A percentile compares a stretch with the other conserved stretches of the same genome.
These are phyloP conservation scores for Malurus elegans DNA, from an alignment of 2,113 vertebrate species.

Conservation along the genomic window DNA sequence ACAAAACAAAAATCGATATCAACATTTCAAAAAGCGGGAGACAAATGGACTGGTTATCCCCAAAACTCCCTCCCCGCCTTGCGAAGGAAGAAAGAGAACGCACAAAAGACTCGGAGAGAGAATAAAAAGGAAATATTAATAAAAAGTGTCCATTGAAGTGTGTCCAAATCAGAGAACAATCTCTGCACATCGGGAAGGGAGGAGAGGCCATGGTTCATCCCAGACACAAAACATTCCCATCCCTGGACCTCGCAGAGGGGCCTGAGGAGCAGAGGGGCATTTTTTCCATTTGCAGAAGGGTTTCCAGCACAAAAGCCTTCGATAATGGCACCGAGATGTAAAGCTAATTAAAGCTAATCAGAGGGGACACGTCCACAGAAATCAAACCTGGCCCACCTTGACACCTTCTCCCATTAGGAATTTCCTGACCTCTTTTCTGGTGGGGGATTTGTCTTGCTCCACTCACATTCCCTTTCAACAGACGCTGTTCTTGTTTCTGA, in stretches of 20 bases:
- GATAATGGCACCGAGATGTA: background rate
- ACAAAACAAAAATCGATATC: background rate
- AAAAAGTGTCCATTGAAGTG: background rate
- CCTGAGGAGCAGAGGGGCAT: background rate
- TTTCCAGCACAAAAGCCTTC: constrained; percentile 24
- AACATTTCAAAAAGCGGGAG: background rate
- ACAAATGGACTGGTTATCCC: background rate
- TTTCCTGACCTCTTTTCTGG: background rate
- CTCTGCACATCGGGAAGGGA: background rate
- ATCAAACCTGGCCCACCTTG: background rate
- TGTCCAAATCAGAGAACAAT: constrained; percentile 3
- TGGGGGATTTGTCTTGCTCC: background rate
- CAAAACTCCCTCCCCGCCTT: background rate
- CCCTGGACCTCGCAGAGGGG: background rate
- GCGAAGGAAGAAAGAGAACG: background rate
- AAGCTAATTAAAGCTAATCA: constrained; percentile 13
- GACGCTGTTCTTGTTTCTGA: background rate
- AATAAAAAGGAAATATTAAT: background rate
- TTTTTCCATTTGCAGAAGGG: background rate
- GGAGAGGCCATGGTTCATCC: background rate
- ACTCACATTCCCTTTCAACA: background rate
- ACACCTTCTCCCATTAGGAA: background rate
- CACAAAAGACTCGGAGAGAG: background rate
- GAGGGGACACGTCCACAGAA: background rate
- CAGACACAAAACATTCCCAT: background rate